Conservation (phyloP, 2,113 vertebrate genomes). For the Vidua macroura region DNA sequence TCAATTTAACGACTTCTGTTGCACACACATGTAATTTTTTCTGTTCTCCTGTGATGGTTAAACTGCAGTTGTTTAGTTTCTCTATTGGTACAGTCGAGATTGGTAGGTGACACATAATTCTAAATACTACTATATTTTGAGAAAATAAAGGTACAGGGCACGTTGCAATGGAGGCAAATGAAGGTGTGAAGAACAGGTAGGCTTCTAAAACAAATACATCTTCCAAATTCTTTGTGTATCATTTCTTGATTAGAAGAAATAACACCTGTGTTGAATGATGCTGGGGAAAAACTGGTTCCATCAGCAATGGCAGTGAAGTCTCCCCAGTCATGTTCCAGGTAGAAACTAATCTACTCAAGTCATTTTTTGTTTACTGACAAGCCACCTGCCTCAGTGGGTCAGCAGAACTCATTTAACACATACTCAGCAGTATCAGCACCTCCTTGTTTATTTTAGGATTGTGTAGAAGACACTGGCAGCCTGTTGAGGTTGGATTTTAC, state of each 20-base stretch:
- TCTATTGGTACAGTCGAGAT: accelerated
- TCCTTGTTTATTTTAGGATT: neutral
- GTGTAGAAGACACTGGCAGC: neutral
- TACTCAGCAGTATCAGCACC: neutral
- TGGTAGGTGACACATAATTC: neutral
- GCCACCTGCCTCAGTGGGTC: neutral
- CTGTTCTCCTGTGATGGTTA: neutral
- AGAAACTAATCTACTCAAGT: neutral
- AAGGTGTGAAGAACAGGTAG: neutral
- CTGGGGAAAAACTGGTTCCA: neutral
- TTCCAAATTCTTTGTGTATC: neutral
- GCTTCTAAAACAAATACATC: neutral
- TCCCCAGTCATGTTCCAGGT: neutral
- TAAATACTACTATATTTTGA: neutral
- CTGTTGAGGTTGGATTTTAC: neutral
- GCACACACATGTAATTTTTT: neutral
- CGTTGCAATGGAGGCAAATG: neutral
- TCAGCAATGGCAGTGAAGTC: neutral
- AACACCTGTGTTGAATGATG: neutral
- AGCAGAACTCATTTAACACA: neutral
- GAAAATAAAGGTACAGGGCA: neutral
- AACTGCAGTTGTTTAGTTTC: neutral
- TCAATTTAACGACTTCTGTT: neutral
- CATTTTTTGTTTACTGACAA: neutral
- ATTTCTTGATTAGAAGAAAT: neutral